Base-by-base conservation (phyloP, 2,888 invertebrate species). In the Rhimphoctona megacephalus region DNA sequence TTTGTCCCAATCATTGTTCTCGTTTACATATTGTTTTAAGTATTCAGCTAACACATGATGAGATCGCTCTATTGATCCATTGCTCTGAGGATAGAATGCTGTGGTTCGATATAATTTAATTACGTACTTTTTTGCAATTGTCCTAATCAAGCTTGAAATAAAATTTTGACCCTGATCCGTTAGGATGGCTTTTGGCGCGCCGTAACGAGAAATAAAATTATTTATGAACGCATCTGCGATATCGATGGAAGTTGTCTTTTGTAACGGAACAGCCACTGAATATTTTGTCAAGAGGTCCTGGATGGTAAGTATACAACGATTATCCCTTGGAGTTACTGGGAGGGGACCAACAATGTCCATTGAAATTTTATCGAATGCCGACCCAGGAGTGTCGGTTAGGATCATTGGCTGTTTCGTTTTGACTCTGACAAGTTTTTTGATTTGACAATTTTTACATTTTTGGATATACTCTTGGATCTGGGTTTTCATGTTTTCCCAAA, bases 61-160 rank as follows among this genome's bases (percentile, higher is more conserved):
- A 1, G 66, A 14, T 86, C 80, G 8, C 54, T 85, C 84, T 7
- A 88, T 54, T 1, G 82, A 87, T 0, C 87, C 87, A 11, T 86
- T 84, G 0, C 72, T 57, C 25, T 88, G 89, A 0, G 85, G 87
- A 17, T 84, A 77, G 39, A 76, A 85, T 0, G 87, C 76, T 0
- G 67, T 79, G 0, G 78, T 61, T n/a, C 39, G 57, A 1, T n/a
- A n/a, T 3, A 4, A 19, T 36, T 66, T 36, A 19, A 66, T 66
- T 19, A 1, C 1, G 17, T 33, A 66, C n/a, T 5, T 66, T 19
- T 66, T 66, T 1, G n/a, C 25, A 11, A 66, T 19, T n/a, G 17
- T 39, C 19, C 36, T 66, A 36, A 66, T 66, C 0, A 66, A 19
- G 14, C 11, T 36, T 36, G 33, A 36, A 0, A 17, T 2, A 36